A percentile compares a stretch with the other conserved stretches of the same genome.
Evolutionary conservation across 2,113 vertebrate genomes (phyloP).

Genomic region (Girardinichthys multiradiatus): DNA sequence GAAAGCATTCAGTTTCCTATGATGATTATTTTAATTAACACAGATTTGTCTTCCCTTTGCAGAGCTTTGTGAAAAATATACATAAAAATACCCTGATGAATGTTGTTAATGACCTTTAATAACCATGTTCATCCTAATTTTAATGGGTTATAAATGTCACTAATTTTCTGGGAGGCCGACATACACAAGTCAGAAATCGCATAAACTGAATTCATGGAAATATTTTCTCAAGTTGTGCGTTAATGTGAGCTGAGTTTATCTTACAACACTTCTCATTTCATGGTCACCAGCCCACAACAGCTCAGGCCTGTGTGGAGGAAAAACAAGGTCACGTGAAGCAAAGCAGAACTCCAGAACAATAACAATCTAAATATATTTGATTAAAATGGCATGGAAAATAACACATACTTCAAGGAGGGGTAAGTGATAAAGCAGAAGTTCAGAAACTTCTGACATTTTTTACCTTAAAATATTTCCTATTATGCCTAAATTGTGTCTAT

Average conservation of each 20-base stretch:
- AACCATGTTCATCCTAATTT: not conserved
- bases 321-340: slow-evolving; percentile 19
- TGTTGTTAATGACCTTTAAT: slow-evolving; percentile 20
- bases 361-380: slow-evolving; percentile 19
- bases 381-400: slow-evolving; percentile 22
- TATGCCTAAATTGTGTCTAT: not conserved
- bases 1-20: not conserved
- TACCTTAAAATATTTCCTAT: slow-evolving; percentile 15
- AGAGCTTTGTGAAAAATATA: not conserved
- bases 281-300: slow-evolving; percentile 1
- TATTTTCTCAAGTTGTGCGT: not conserved
- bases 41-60: not conserved
- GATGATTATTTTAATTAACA: not conserved
- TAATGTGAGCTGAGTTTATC: slow-evolving; percentile 10
- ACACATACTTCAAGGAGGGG: slow-evolving; percentile 1
- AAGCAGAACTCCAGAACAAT: slow-evolving; percentile 34
- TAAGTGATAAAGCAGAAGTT: slow-evolving; percentile 37
- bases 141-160: slow-evolving; percentile 21
- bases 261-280: not conserved
- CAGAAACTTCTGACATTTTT: slow-evolving; percentile 42
- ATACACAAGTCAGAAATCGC: not conserved
- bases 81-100: slow-evolving; percentile 12
- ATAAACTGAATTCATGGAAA: slow-evolving; percentile 7
- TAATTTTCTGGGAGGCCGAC: not conserved
- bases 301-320: not conserved